Base-by-base conservation (phyloP, 2,888 invertebrate species). In the Ornithoptera alexandrae region DNA sequence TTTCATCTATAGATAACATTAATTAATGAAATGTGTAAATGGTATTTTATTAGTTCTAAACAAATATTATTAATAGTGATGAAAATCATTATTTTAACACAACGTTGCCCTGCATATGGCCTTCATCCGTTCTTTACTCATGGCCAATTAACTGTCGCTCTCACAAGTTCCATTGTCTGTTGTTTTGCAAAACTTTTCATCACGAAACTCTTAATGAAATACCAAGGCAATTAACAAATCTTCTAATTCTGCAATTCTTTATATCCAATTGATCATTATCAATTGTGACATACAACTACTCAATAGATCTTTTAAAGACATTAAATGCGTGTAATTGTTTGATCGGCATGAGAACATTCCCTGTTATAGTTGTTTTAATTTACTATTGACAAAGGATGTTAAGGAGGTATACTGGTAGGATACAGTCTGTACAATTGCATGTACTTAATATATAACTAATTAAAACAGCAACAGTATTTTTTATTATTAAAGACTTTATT, bases 141-240 rank as follows among this genome's bases (percentile, higher is more conserved):
- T 74, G 84, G 86, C 82, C 88, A 88, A 86, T 85, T 79, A 81
- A 78, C 79, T 78, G 80, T 76, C 81, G 77, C 82, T 87, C 85
- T 83, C 85, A 83, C 84, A 80, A 78, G 76, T 81, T 81, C 80
- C 81, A 86, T 86, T 87, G 86, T 87, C 79, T 79, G 73, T 62
- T 73, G 74, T 77, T 74, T 84, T 84, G 85, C 84, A 86, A 86
- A 84, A 86, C 65, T 62, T n/a, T 72, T 75, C 68, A 72, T 79
- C 79, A 79, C 77, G 78, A 81, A 79, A 78, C 77, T 77, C 65
- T 71, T 80, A 78, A 79, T 82, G 77, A 76, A 76, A 65, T 69
- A 78, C 60, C 82, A 81, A 79, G 74, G 72, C 72, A 78, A 81
- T 85, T 78, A 81, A 75, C 75, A 73, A 74, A 69, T 61, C 62